A percentile compares a stretch with the other conserved stretches of the same genome.
Evolutionary conservation across 2,113 vertebrate genomes (phyloP).

Genomic region (Prunella fulvescens): DNA sequence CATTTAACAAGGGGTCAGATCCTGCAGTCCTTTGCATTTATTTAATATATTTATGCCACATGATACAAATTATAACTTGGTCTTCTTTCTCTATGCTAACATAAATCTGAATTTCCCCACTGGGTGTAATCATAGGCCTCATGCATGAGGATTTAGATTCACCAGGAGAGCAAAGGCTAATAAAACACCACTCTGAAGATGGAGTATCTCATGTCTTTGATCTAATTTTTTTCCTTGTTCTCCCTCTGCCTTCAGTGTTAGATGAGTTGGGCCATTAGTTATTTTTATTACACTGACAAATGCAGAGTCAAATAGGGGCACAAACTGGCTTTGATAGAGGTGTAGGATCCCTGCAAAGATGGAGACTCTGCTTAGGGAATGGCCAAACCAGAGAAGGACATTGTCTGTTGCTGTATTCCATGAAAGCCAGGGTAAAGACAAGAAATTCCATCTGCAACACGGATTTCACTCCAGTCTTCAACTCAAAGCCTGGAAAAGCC

Average conservation of each 20-base stretch:
- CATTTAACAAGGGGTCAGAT: background rate
- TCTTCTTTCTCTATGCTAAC: background rate
- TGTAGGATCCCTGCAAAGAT: background rate
- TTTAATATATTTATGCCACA: background rate
- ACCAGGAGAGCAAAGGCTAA: constrained; percentile 15
- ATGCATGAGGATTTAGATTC: constrained; percentile 2
- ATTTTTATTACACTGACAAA: constrained; percentile 25
- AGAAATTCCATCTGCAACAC: background rate
- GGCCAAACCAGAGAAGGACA: background rate
- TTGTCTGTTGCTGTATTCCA: background rate
- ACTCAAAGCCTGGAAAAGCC: background rate
- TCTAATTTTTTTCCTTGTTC: background rate
- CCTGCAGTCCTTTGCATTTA: background rate
- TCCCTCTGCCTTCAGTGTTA: background rate
- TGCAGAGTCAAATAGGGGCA: background rate
- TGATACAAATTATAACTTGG: background rate
- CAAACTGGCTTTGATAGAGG: background rate
- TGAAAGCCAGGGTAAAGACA: rapidly evolving
- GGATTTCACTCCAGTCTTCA: background rate
- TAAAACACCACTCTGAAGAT: constrained; percentile 4
- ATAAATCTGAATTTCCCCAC: constrained; percentile 23
- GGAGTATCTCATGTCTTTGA: background rate
- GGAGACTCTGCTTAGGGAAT: background rate
- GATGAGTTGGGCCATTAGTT: background rate
- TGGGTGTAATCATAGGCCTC: background rate